Conservation (phyloP, 2,113 vertebrate genomes). For the Bucco capensis region DNA sequence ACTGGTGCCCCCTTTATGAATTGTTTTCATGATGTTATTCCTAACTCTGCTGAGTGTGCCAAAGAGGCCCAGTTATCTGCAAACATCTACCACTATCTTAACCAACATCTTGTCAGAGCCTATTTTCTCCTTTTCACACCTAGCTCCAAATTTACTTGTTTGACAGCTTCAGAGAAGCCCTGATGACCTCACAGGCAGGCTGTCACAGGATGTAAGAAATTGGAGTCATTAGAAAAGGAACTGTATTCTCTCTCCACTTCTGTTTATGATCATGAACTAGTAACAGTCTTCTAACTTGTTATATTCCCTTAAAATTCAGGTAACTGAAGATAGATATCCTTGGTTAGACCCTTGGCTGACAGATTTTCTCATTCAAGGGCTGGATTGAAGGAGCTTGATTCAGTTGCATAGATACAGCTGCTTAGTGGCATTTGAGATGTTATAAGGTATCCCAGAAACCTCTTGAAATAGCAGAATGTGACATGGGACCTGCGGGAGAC, state of each 20-base stretch:
- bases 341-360: background rate
- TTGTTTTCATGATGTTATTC: background rate
- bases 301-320: background rate
- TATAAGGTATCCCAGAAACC: background rate
- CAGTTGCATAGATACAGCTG: background rate
- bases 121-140: background rate
- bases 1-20: background rate
- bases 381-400: background rate
- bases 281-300: background rate
- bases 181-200: background rate
- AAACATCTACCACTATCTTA: background rate
- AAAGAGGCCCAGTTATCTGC: background rate
- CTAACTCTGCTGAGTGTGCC: background rate
- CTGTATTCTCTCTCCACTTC: background rate
- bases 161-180: background rate
- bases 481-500: background rate
- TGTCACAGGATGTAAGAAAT: background rate
- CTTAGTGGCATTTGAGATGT: too few relatives aligned
- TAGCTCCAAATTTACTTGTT: background rate
- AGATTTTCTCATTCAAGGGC: background rate
- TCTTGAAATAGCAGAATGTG: background rate
- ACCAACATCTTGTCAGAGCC: background rate
- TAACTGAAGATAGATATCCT: background rate
- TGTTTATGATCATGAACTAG: background rate
- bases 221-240: background rate